Conservation (phyloP, 2,797 vertebrate genomes). For the Tamandua tetradactyla region DNA sequence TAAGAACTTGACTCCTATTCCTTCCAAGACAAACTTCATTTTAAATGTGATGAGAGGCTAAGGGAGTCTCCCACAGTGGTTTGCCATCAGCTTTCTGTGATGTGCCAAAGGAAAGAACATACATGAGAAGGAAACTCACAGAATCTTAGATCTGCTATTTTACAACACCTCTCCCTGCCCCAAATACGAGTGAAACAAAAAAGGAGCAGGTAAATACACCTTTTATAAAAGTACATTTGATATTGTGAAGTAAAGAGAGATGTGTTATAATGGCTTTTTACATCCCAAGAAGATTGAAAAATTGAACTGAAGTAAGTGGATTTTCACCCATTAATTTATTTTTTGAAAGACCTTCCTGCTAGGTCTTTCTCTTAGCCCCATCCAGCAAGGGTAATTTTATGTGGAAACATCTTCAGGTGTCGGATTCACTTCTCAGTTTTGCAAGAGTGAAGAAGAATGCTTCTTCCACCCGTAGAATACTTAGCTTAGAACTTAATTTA, state of each 20-base stretch:
- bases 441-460: neutral
- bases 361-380: neutral
- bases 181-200: constrained; percentile 23
- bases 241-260: neutral
- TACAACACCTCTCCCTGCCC: neutral
- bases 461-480: neutral
- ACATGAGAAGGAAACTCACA: neutral
- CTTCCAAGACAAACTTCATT: neutral
- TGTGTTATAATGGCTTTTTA: constrained; percentile 19
- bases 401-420: neutral
- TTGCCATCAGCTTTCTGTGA: neutral
- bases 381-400: neutral
- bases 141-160: neutral
- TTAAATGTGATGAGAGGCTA: neutral
- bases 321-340: neutral
- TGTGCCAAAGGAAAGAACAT: neutral
- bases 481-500: neutral
- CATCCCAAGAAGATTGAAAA: neutral
- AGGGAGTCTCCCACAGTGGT: neutral
- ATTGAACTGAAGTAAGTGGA: constrained; percentile 5
- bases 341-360: constrained; percentile 6
- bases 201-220: neutral
- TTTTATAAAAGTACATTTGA: constrained; percentile 19
- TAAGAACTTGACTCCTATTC: neutral
- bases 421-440: neutral